Evolutionary conservation across 64 coral and sea anemone species (phyloP).

Genomic region (Hydrozoanthus tunicans): DNA sequence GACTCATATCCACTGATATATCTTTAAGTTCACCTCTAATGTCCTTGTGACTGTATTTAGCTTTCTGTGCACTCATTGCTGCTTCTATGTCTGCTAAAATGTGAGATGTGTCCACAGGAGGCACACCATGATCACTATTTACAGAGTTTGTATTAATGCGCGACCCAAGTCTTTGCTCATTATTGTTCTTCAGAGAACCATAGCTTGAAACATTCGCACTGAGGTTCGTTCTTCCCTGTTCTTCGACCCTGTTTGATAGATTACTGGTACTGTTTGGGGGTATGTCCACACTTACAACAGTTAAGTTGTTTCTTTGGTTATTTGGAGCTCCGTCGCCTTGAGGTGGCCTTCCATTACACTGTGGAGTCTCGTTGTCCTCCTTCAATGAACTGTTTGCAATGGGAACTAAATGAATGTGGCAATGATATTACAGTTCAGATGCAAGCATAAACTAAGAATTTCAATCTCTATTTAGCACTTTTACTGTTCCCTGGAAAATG

Average conservation of each 20-base stretch:
- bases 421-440: not conserved
- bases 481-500: no score
- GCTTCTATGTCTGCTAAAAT: conserved; percentile 61
- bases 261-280: conserved; percentile 3
- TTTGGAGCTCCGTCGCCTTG: not conserved
- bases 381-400: conserved; percentile 19
- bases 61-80: conserved; percentile 81
- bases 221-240: not conserved
- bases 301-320: not conserved
- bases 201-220: conserved; percentile 15
- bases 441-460: not conserved
- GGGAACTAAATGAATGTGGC: not conserved
- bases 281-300: conserved; percentile 40
- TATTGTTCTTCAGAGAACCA: not conserved
- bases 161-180: not conserved
- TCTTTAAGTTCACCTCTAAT: conserved; percentile 79
- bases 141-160: conserved; percentile 49
- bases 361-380: not conserved
- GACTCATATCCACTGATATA: conserved; percentile 82
- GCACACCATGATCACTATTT: conserved; percentile 49
- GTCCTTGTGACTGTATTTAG: conserved; percentile 86
- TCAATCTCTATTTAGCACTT: no score
- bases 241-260: not conserved
- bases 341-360: conserved; percentile 9
- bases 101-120: conserved; percentile 35